These are phyloP conservation scores for Teleopsis dalmanni DNA, from an alignment of 1,140 invertebrate species.

Conservation along the genomic window DNA sequence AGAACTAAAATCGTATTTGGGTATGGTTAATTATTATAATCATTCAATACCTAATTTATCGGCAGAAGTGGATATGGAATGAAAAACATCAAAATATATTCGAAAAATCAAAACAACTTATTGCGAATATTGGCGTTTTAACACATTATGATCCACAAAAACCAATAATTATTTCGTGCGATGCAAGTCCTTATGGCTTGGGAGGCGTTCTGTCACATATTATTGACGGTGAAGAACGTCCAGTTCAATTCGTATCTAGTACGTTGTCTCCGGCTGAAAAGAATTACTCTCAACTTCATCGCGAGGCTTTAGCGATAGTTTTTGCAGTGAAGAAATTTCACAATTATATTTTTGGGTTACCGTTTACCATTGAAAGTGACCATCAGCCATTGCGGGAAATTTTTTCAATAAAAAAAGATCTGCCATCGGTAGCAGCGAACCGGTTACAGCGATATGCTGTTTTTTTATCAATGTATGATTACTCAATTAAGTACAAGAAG, in stretches of 20 bases:
- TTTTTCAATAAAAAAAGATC: slow-evolving; percentile 13
- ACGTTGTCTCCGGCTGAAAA: slow-evolving; percentile 15
- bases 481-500: slow-evolving; percentile 15
- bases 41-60: slow-evolving; percentile 8
- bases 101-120: slow-evolving; percentile 2
- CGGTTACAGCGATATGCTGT: background rate
- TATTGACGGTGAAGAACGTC: slow-evolving; percentile 21
- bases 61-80: background rate
- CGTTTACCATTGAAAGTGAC: slow-evolving; percentile 2
- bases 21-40: slow-evolving; percentile 12
- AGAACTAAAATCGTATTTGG: slow-evolving; percentile 4
- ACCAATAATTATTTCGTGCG: slow-evolving; percentile 9
- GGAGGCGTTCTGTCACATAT: slow-evolving; percentile 14
- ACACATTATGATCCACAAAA: slow-evolving; percentile 15
- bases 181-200: slow-evolving; percentile 8
- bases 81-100: slow-evolving; percentile 3
- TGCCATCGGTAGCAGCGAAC: slow-evolving; percentile 14
- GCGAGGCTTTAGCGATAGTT: slow-evolving; percentile 45
- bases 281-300: slow-evolving; percentile 42
- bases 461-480: slow-evolving; percentile 8
- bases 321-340: slow-evolving; percentile 47
- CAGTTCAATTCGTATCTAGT: slow-evolving; percentile 13
- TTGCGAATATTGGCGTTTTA: slow-evolving; percentile 7
- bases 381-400: slow-evolving; percentile 5
- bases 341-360: slow-evolving; percentile 37